These are phyloP conservation scores for Caenorhabditis panamensis DNA, from an alignment of 2,888 invertebrate species.

Conservation along the genomic window DNA sequence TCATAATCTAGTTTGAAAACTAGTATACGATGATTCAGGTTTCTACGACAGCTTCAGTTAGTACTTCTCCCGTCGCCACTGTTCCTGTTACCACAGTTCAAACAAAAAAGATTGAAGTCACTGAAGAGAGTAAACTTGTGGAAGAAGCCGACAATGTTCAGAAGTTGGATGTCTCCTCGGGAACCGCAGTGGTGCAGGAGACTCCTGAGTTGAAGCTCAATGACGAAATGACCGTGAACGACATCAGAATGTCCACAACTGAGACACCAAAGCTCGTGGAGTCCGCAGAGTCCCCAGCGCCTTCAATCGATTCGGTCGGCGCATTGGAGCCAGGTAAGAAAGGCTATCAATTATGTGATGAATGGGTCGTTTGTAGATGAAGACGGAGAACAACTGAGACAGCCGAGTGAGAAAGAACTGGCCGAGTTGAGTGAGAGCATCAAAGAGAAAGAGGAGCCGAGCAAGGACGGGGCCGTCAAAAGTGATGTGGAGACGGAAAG, in stretches of 20 bases:
- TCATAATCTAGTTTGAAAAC: too few species aligned
- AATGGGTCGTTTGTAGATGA: constrained; percentile 12
- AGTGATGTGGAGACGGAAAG: background rate
- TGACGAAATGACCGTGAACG: constrained; percentile 21
- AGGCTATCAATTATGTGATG: constrained; percentile 11
- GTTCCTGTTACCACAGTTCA: too few species aligned
- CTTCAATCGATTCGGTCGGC: constrained; percentile 7
- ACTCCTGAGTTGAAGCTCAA: constrained; percentile 14
- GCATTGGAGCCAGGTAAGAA: constrained; percentile 15
- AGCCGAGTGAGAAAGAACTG: constrained; percentile 25
- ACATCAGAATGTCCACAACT: background rate
- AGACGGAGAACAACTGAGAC: constrained; percentile 27
- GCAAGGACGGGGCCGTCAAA: background rate
- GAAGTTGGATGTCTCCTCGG: constrained; percentile 21
- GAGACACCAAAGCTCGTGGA: background rate
- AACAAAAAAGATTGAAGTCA: background rate
- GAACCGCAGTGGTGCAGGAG: background rate
- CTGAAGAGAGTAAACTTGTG: constrained; percentile 14
- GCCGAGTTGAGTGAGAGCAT: constrained; percentile 13
- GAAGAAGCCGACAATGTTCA: constrained; percentile 30
- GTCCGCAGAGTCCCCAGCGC: background rate
- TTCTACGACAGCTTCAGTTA: too few species aligned
- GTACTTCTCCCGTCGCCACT: too few species aligned
- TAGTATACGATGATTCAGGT: too few species aligned
- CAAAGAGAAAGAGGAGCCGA: background rate